These are phyloP conservation scores for Batillaria attramentaria DNA, from an alignment of 1,140 invertebrate species.

Conservation along the genomic window DNA sequence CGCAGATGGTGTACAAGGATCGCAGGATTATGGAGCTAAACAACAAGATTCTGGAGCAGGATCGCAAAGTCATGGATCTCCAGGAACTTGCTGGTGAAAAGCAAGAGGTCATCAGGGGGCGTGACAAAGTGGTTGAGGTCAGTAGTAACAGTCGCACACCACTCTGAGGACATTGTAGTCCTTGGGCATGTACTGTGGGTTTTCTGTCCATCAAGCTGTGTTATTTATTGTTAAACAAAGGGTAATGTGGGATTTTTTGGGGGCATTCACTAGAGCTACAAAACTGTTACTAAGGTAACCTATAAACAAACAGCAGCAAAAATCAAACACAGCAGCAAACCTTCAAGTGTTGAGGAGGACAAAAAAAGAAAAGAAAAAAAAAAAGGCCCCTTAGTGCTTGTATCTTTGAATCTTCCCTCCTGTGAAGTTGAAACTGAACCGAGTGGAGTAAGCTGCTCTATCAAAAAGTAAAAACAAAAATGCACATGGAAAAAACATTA, in stretches of 20 bases:
- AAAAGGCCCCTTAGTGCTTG: too few species aligned
- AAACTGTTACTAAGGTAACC: too few species aligned
- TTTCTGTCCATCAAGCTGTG: neutral
- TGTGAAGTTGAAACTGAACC: too few species aligned
- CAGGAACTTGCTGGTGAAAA: conserved; percentile 87
- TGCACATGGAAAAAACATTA: neutral
- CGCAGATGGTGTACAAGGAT: conserved; percentile 75
- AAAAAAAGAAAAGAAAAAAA: too few species aligned
- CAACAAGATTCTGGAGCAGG: conserved; percentile 73
- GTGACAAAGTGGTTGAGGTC: conserved; percentile 80
- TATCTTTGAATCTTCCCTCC: too few species aligned
- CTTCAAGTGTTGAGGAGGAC: too few species aligned
- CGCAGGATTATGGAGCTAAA: conserved; percentile 74
- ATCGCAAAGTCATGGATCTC: conserved; percentile 73
- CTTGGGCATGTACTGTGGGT: neutral
- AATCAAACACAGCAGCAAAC: too few species aligned
- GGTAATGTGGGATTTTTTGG: too few species aligned
- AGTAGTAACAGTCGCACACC: too few species aligned
- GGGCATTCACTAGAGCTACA: too few species aligned
- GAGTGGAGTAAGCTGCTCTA: neutral
- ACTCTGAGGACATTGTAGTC: too few species aligned
- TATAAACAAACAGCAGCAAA: too few species aligned
- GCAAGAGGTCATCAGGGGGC: conserved; percentile 87
- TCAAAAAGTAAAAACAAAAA: neutral
- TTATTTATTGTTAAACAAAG: neutral